Base-by-base conservation (phyloP, 2,888 invertebrate species). In the Meiosimyza platycephala region DNA sequence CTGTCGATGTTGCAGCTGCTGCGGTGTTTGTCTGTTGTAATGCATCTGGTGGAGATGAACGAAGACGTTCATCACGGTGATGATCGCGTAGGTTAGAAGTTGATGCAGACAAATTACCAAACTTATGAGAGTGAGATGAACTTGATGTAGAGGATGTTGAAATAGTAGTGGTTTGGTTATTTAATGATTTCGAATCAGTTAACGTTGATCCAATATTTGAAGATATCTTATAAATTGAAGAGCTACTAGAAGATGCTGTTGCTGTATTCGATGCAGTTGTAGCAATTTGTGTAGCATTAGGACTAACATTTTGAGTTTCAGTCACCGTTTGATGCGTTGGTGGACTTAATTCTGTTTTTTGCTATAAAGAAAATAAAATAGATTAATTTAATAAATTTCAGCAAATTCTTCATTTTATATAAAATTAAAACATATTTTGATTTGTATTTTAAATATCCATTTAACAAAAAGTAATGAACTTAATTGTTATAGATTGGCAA, bases 261-360 rank as follows among this genome's bases (percentile, higher is more conserved):
- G 76, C 72, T 50, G 76, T 65, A 73, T 74, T 74, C 68, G 69
- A 64, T 16, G 71, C 73, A 40, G 72, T 71, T 62, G 73, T 51
- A 63, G 55, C 74, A 68, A 64, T 72, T 72, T 74, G 74, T 57
- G 73, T 64, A 59, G 74, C 74, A 77, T 78, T 81, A 54, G 80
- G 79, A 72, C 78, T 81, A 55, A 77, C 76, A 78, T 81, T 81
- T 70, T 80, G 80, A 62, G 79, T 40, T 28, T 66, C 67, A n/a
- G 57, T 80, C 67, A 80, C 79, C 72, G 85, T 76, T 74, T 85
- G 85, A 79, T 86, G 85, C 72, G 82, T 81, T 75, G 86, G 84
- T 51, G 85, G 86, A 78, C 84, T 85, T 64, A 85, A 75, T 74
- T 85, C 86, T 11, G 87, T 86, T 79, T 86, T 86, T 85, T 86